These are phyloP conservation scores for Paradisaea rubra DNA, from an alignment of 2,113 vertebrate genomes.

Conservation along the genomic window DNA sequence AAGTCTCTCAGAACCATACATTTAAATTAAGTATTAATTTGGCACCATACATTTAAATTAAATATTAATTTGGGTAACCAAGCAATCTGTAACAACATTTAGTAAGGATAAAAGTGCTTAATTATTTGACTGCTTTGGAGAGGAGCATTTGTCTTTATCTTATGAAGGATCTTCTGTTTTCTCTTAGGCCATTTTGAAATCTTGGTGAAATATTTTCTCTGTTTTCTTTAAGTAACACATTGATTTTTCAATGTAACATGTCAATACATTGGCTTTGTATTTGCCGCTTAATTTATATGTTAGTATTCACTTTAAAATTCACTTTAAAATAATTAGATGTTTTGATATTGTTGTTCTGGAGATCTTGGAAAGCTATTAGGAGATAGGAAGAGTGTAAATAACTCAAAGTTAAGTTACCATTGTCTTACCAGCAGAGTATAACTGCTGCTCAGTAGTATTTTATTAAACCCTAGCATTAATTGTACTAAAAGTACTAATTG, in stretches of 20 bases:
- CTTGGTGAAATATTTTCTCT: neutral
- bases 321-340: neutral
- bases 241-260: neutral
- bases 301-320: neutral
- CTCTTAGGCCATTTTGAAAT: neutral
- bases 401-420: neutral
- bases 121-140: neutral
- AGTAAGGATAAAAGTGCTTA: neutral
- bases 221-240: neutral
- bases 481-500: neutral
- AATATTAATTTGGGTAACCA: neutral
- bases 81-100: neutral
- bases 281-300: neutral
- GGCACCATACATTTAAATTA: neutral
- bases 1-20: neutral
- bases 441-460: neutral
- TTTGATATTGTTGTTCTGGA: neutral
- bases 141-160: neutral
- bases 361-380: neutral
- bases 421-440: neutral
- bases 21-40: neutral
- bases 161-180: neutral
- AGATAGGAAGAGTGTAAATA: neutral
- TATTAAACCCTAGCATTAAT: neutral
- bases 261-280: neutral